Evolutionary conservation across 1,140 invertebrate genomes (phyloP).

Genomic region (Odontomachus brunneus): DNA sequence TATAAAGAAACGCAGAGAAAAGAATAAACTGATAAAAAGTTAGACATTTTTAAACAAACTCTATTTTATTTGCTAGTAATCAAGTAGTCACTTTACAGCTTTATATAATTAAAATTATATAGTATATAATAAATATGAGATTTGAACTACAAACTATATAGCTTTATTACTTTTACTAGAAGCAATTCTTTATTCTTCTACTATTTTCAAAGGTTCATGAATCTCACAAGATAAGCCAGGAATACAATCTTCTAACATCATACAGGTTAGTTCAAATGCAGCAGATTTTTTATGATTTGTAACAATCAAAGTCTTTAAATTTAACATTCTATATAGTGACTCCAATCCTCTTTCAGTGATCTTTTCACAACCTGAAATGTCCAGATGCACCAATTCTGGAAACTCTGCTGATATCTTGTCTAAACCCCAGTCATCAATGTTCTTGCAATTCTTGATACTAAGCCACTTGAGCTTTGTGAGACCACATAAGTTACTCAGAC

Average conservation of each 20-base stretch:
- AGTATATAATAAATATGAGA: slow-evolving; percentile 8
- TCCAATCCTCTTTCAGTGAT: slow-evolving; percentile 89
- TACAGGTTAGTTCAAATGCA: slow-evolving; percentile 86
- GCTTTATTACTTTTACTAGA: background rate
- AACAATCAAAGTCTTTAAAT: slow-evolving; percentile 86
- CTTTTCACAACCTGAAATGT: slow-evolving; percentile 89
- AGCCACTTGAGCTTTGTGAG: slow-evolving; percentile 88
- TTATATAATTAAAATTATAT: background rate
- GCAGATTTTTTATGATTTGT: slow-evolving; percentile 76
- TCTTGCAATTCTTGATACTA: slow-evolving; percentile 87
- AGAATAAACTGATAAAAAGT: slow-evolving; percentile 74
- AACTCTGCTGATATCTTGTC: slow-evolving; percentile 88
- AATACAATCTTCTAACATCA: slow-evolving; percentile 86
- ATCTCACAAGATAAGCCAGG: slow-evolving; percentile 76
- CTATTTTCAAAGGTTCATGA: slow-evolving; percentile 47
- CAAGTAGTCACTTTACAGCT: background rate
- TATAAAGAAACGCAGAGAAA: slow-evolving; percentile 77
- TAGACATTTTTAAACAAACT: slow-evolving; percentile 9
- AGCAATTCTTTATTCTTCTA: background rate
- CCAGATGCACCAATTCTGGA: slow-evolving; percentile 89
- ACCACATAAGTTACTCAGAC: slow-evolving; percentile 88
- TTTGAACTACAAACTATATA: background rate
- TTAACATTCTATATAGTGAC: slow-evolving; percentile 87
- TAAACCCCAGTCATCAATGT: slow-evolving; percentile 92
- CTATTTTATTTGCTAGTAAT: background rate